Percentiles rank a stretch among this genome's conserved stretches.
phyloP scores from a whole-genome alignment of 1,140 invertebrate genomes.

The Caenorhabditis inopinata region DNA sequence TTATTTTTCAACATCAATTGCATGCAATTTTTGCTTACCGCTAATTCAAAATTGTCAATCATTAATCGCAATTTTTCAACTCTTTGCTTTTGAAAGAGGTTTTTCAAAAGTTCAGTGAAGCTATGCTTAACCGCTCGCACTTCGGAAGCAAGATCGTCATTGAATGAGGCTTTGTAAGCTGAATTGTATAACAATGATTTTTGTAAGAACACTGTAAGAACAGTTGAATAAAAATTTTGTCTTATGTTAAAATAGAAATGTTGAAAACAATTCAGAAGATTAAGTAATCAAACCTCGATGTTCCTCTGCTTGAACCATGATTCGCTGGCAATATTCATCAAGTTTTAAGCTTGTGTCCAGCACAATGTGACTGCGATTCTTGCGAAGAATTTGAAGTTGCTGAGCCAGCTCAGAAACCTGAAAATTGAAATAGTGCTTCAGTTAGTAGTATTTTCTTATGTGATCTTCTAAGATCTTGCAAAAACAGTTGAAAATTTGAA shows the following conservation, averaged over 20 bases:
- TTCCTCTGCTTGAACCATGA: constrained; percentile 11
- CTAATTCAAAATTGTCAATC: neutral
- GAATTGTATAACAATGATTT: too few relatives aligned
- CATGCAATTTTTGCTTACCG: neutral
- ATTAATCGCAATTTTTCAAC: constrained; percentile 1
- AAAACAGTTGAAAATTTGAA: neutral
- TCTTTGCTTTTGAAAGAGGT: neutral
- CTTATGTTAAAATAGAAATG: too few relatives aligned
- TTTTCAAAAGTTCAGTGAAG: neutral
- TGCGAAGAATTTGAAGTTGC: neutral
- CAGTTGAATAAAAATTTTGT: too few relatives aligned
- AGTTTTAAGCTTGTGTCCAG: neutral
- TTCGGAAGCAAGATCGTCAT: neutral
- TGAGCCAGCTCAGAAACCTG: neutral
- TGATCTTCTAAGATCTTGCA: too few relatives aligned
- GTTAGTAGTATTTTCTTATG: too few relatives aligned
- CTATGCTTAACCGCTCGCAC: neutral
- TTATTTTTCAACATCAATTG: neutral
- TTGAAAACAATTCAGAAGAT: too few relatives aligned
- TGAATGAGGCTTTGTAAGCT: neutral
- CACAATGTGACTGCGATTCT: neutral
- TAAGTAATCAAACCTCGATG: too few relatives aligned
- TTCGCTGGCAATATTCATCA: neutral
- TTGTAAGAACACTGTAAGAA: too few relatives aligned
- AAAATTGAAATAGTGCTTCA: too few relatives aligned